phyloP scores from a whole-genome alignment of 1,140 invertebrate genomes.

The Papilio aristodemus region DNA sequence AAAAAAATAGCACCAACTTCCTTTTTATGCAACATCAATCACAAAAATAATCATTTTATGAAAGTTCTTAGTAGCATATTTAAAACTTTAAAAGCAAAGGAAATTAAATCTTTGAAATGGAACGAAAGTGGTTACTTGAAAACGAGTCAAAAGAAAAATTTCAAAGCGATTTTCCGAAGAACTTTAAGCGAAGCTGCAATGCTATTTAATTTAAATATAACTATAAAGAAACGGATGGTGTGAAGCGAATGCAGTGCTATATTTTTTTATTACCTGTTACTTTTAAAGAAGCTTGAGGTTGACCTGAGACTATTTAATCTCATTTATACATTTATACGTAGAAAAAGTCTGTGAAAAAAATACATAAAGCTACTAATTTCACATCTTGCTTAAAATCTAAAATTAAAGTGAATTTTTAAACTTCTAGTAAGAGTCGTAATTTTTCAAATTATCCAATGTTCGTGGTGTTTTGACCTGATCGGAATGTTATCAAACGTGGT shows the following conservation, averaged over 20 bases:
- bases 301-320: too few species aligned
- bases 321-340: too few species aligned
- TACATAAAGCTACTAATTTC: too few species aligned
- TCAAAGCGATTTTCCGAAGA: slow-evolving; percentile 17
- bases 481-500: too few species aligned
- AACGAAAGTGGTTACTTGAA: slow-evolving; percentile 14
- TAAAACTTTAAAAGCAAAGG: slow-evolving; percentile 11
- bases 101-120: slow-evolving; percentile 21
- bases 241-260: not conserved
- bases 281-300: not conserved
- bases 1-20: too few species aligned
- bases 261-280: not conserved
- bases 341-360: too few species aligned
- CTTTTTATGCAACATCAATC: not conserved
- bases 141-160: slow-evolving; percentile 19
- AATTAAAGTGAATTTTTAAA: too few species aligned
- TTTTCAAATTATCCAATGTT: too few species aligned
- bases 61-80: not conserved
- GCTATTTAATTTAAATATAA: not conserved
- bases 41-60: not conserved
- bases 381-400: too few species aligned
- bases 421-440: too few species aligned
- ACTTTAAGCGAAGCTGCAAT: not conserved
- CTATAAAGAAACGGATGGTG: not conserved
- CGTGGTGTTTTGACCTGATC: too few species aligned